Evolutionary conservation across 2,113 vertebrate genomes (phyloP).

Genomic region (Calonectris borealis): DNA sequence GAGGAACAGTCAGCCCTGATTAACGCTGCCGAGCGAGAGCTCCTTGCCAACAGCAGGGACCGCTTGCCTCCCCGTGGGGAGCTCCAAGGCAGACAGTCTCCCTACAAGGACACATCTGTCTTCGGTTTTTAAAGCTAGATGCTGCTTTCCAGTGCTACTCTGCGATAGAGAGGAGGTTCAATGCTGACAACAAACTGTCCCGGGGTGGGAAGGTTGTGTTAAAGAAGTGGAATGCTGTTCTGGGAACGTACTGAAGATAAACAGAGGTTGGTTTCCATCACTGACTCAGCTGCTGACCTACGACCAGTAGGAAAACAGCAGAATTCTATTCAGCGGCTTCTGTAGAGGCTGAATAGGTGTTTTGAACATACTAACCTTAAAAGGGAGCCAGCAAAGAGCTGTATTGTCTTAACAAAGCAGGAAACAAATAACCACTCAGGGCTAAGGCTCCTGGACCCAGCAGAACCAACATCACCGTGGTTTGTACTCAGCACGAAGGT

Average conservation of each 20-base stretch:
- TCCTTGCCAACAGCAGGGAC: neutral
- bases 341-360: neutral
- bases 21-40: neutral
- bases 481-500: neutral
- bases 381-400: neutral
- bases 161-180: neutral
- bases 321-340: neutral
- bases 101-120: neutral
- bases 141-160: neutral
- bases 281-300: neutral
- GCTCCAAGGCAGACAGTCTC: neutral
- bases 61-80: neutral
- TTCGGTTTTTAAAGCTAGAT: neutral
- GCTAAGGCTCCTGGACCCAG: neutral
- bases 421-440: neutral
- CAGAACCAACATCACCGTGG: neutral
- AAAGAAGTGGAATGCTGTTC: neutral
- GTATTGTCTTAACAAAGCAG: neutral
- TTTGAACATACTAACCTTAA: neutral
- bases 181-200: neutral
- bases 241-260: neutral
- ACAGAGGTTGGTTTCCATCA: neutral
- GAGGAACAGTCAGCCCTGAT: conserved; percentile 4
- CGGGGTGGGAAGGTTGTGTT: neutral
- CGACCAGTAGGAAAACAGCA: neutral